Base-by-base conservation (phyloP, 2,113 vertebrate species). In the Ifrita kowaldi region DNA sequence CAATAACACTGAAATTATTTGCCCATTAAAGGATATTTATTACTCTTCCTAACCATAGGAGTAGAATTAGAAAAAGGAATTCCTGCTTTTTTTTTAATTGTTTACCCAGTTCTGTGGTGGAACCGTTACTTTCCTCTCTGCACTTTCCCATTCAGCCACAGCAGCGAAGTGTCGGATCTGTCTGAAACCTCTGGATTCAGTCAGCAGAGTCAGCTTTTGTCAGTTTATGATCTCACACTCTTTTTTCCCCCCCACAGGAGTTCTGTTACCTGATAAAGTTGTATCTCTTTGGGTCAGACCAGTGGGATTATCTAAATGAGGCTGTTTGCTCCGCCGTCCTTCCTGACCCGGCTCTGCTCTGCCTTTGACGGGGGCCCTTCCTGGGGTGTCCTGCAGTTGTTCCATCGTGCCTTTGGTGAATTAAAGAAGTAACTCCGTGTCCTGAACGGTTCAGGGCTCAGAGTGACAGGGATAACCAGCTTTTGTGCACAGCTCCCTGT, bases 351-450 rank as follows among this genome's bases (percentile, higher is more conserved):
- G 10, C 89, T 50, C 49, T 30, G 41, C 1, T 10, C 37, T 80
- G 60, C 47, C 89, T 97, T 95, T 91, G 89, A 87, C 89, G 87
- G 63, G 46, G 32, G 16, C 63, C 3, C 2, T 84, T 94, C 63
- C 49, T 57, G 42, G 69, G 47, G 83, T 57, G 53, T 92, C 44
- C 65, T 47, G 77, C 73, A 53, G 18, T 68, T n/a, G 1, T 93
- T 92, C 28, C 0, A 0, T 68, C 0, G 0, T 84, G 41, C 27
- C n/a, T 94, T 87, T 68, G 71, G 53, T 77, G 90, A 88, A 81
- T 41, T 90, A 65, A 69, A 87, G 93, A 28, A 63, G 46, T 86
- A 53, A 75, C 41, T 92, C 52, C 4, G 1, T 75, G 79, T 85
- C 73, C 87, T 75, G 85, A 57, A n/a, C 6, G 4, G 59, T 78